Base-by-base conservation (phyloP, 2,797 vertebrate species). In the Amphiprion clarkii region DNA sequence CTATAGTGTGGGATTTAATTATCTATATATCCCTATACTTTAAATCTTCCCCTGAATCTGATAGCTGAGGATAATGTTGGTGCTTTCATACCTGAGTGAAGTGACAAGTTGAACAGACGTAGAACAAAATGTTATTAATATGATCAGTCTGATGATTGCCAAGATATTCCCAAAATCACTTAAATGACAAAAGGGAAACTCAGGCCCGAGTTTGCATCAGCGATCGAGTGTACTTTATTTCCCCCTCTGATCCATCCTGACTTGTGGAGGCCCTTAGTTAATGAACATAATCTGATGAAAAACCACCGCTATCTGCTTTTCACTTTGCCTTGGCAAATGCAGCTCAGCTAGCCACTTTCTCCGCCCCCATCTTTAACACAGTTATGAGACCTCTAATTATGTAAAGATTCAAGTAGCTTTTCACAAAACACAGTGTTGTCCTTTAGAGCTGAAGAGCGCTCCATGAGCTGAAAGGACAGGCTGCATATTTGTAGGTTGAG, bases 221-320 rank as follows among this genome's bases (percentile, higher is more conserved):
- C 53, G 58, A 78, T 61, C 36, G 54, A 84, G 31, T 67, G 54
- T 49, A 23, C 66, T 83, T 57, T 56, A 56, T 39, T 63, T 67
- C 44, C 76, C 48, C 67, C 67, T 66, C 64, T 80, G 51, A 62
- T 78, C 76, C 76, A 59, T 74, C 81, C 74, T 48, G 82, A 78
- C 58, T 86, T 62, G 55, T 81, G 71, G 72, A 51, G 25, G 13
- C 61, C 25, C 40, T 48, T 70, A 33, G 93, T 94, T 96, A 97
- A 97, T 97, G 95, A 97, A 94, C 94, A 95, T 96, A 96, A 97
- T 97, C 96, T 96, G 95, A 96, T 96, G 95, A 95, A 96, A 97
- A 96, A 95, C 94, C 94, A 95, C 94, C 95, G 96, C 96, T 95
- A 96, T 96, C 96, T 95, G 95, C 95, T 96, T 96, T 95, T 96